Percentiles rank a stretch among this genome's conserved stretches.
Conservation (phyloP, 2,113 vertebrate species). For the Leucopsar rothschildi region DNA sequence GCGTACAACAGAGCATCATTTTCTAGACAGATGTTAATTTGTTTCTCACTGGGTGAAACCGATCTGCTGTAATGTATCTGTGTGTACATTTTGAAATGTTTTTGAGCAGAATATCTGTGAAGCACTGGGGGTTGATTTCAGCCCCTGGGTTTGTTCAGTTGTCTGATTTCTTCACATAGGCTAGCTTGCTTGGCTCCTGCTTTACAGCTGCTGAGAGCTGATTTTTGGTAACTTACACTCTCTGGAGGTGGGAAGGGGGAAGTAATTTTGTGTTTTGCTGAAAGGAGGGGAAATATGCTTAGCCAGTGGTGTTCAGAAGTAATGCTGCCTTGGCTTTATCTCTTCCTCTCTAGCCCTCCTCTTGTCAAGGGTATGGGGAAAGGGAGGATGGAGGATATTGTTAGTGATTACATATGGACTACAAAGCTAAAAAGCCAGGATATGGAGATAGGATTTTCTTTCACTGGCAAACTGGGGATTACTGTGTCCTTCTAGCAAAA, state of each 20-base stretch:
- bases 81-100: background rate
- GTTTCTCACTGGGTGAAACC: conserved; percentile 35
- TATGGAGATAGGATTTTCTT: background rate
- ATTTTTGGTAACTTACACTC: background rate
- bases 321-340: background rate
- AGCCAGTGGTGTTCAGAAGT: background rate
- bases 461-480: background rate
- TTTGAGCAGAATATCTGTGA: background rate
- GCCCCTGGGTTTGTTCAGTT: background rate
- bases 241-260: fast-evolving
- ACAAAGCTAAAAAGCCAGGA: background rate
- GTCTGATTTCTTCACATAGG: background rate
- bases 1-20: conserved; percentile 26
- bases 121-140: background rate
- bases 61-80: background rate
- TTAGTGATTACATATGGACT: background rate
- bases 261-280: background rate
- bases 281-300: background rate
- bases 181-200: background rate
- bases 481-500: background rate
- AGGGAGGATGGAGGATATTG: background rate
- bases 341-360: background rate
- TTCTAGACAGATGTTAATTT: conserved; percentile 62
- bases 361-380: background rate
- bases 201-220: background rate